Conservation (phyloP, 35 echinoderm and acorn worm genomes). For the Anneissia japonica region DNA sequence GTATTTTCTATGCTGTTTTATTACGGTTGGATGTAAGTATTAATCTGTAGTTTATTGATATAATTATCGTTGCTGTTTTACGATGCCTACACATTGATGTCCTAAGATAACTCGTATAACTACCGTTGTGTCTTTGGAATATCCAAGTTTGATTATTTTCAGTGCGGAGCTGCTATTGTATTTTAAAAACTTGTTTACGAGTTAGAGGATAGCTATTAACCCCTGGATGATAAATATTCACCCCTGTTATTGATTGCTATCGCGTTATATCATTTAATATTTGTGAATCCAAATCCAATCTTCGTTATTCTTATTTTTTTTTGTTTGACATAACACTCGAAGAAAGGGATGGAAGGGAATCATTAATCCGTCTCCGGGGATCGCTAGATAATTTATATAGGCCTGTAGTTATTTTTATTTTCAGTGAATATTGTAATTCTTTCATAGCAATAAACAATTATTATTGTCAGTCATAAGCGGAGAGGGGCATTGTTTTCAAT, state of each 20-base stretch:
- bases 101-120: not conserved
- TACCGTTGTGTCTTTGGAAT: not conserved
- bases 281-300: not conserved
- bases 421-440: not conserved
- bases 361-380: not conserved
- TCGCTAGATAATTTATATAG: not conserved
- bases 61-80: not conserved
- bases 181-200: not conserved
- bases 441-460: not conserved
- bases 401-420: not conserved
- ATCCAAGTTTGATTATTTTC: not conserved
- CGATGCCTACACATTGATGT: not conserved
- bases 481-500: not conserved
- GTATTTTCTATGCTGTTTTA: not conserved
- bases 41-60: conserved; percentile 2
- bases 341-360: not conserved
- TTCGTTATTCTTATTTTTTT: not conserved
- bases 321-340: not conserved
- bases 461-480: not conserved
- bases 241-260: not conserved
- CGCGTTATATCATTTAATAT: not conserved
- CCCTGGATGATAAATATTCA: not conserved
- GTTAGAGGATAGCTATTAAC: not conserved
- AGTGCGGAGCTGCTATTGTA: not conserved
- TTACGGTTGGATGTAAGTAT: not conserved